Evolutionary conservation across 1,140 invertebrate species (phyloP).

Genomic region (Pomacea maculata): DNA sequence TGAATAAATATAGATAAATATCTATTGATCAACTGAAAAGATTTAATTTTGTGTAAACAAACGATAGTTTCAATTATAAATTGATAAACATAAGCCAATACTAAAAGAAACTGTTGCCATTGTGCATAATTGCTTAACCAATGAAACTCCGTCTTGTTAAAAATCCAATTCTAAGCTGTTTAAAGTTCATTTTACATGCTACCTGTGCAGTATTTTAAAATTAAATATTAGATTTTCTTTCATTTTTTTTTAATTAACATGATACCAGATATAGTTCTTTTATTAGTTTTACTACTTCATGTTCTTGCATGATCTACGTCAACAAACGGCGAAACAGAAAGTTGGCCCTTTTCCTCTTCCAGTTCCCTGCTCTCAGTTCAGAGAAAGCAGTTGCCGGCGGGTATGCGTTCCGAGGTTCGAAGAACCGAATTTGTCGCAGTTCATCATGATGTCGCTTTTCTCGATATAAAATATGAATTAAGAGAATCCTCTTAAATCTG

Average conservation of each 20-base stretch:
- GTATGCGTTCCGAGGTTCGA: no score
- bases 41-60: background rate
- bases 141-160: background rate
- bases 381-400: no score
- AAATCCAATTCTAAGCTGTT: background rate
- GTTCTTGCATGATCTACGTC: background rate
- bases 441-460: no score
- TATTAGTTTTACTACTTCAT: background rate
- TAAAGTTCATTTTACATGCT: background rate
- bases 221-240: background rate
- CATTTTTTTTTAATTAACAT: background rate
- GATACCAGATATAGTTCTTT: background rate
- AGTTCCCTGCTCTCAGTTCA: no score
- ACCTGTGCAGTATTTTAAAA: background rate
- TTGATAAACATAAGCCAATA: background rate
- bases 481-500: no score
- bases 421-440: no score
- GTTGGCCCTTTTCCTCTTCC: background rate
- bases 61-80: background rate
- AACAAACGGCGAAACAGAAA: constrained; percentile 5
- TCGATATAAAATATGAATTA: no score
- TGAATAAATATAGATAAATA: background rate
- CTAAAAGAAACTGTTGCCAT: background rate
- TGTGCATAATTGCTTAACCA: constrained; percentile 2
- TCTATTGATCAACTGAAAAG: background rate